phyloP scores from a whole-genome alignment of 1,140 invertebrate species.

The Phortica variegata region DNA sequence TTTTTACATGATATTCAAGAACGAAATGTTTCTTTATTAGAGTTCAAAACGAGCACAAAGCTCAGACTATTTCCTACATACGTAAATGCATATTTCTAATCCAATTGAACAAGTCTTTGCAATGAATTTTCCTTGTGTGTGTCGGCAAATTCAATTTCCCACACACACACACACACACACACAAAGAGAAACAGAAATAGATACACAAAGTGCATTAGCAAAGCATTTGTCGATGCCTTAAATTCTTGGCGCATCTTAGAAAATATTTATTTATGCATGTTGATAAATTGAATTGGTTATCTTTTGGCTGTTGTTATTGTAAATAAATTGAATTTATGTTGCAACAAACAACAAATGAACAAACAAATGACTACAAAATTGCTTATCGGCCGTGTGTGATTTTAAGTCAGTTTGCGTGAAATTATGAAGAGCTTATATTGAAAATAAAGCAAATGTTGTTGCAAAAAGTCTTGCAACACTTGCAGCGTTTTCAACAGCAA shows the following conservation, averaged over 20 bases:
- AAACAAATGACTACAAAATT: not conserved
- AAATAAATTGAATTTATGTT: slow-evolving; percentile 53
- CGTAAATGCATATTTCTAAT: too few species aligned
- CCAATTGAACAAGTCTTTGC: too few species aligned
- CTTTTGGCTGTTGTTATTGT: slow-evolving; percentile 43
- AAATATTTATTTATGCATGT: slow-evolving; percentile 35
- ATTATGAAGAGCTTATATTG: slow-evolving; percentile 52
- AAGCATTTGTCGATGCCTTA: too few species aligned
- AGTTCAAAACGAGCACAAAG: too few species aligned
- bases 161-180: not conserved
- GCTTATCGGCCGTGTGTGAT: not conserved
- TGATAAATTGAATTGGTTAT: slow-evolving; percentile 44
- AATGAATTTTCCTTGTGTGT: slow-evolving; percentile 5
- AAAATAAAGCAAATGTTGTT: slow-evolving; percentile 53
- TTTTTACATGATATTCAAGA: too few species aligned
- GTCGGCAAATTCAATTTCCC: not conserved
- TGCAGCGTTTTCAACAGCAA: too few species aligned
- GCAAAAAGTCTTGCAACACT: too few species aligned
- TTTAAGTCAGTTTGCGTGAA: slow-evolving; percentile 11
- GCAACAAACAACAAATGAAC: slow-evolving; percentile 40
- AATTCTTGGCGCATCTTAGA: not conserved
- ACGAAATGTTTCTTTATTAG: too few species aligned
- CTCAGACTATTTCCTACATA: too few species aligned
- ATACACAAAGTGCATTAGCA: not conserved
- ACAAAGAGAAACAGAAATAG: not conserved